These are phyloP conservation scores for Eustalomyia histrio DNA, from an alignment of 2,888 invertebrate species.

Conservation along the genomic window DNA sequence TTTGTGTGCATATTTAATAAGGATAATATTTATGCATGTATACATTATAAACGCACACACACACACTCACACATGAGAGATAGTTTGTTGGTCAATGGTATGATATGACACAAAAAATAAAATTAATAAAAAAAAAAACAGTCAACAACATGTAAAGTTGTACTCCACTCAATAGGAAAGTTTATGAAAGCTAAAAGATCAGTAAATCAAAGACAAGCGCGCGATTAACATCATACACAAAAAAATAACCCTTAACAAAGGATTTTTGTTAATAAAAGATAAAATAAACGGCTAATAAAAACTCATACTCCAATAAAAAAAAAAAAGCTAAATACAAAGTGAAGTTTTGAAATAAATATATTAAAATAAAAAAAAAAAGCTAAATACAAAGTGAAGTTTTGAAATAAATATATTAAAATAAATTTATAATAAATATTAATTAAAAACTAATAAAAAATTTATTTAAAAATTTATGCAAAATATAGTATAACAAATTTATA, in stretches of 20 bases:
- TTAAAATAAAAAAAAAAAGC: background rate
- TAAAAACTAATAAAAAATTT: slow-evolving; percentile 30
- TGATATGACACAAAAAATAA: slow-evolving; percentile 42
- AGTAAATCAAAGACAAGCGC: slow-evolving; percentile 74
- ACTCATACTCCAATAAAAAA: slow-evolving; percentile 10
- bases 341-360: background rate
- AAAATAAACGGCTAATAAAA: slow-evolving; percentile 10
- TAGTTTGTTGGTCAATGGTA: slow-evolving; percentile 56
- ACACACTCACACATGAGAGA: slow-evolving; percentile 37
- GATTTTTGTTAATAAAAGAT: background rate
- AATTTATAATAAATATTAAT: slow-evolving; percentile 43
- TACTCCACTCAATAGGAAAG: slow-evolving; percentile 48
- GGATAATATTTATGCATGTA: slow-evolving; percentile 40
- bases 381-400: background rate
- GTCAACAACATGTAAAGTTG: slow-evolving; percentile 37
- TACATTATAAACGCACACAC: too few species aligned
- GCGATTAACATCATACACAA: slow-evolving; percentile 66
- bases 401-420: slow-evolving; percentile 3
- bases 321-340: slow-evolving; percentile 1
- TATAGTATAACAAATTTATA: slow-evolving; percentile 19
- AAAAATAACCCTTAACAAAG: slow-evolving; percentile 7
- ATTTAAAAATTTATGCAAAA: slow-evolving; percentile 9
- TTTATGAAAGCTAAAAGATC: slow-evolving; percentile 68
- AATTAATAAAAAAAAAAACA: slow-evolving; percentile 28
- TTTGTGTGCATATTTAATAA: slow-evolving; percentile 22